Percentiles rank a stretch among this genome's conserved stretches.
Conservation (phyloP, 2,113 vertebrate species). For the Athene cunicularia region DNA sequence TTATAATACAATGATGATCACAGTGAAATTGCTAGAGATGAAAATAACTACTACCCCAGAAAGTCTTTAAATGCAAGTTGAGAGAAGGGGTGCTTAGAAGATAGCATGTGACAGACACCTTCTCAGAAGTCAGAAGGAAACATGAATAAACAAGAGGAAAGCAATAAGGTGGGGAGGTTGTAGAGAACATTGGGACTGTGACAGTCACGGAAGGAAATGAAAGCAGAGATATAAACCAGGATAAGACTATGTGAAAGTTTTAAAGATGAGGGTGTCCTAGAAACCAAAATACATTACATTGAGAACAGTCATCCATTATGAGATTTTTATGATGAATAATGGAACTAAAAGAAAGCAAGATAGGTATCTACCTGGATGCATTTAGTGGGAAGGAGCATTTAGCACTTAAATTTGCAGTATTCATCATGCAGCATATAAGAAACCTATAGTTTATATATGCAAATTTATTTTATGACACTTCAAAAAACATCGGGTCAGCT, state of each 20-base stretch:
- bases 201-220: neutral
- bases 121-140: neutral
- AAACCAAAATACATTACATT: neutral
- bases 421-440: neutral
- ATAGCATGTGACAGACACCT: neutral
- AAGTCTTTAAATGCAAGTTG: neutral
- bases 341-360: neutral
- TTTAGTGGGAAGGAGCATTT: neutral
- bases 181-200: neutral
- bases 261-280: neutral
- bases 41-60: neutral
- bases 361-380: neutral
- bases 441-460: neutral
- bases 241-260: neutral
- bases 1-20: accelerated
- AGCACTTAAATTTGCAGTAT: neutral
- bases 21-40: neutral
- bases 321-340: neutral
- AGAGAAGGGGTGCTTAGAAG: neutral
- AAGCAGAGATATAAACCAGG: neutral
- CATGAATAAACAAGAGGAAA: neutral
- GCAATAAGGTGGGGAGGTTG: neutral
- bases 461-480: neutral
- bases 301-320: neutral
- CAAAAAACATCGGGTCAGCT: neutral